A percentile compares a stretch with the other conserved stretches of the same genome.
These are phyloP conservation scores for Sphaeramia orbicularis DNA, from an alignment of 2,797 vertebrate species.

Conservation along the genomic window DNA sequence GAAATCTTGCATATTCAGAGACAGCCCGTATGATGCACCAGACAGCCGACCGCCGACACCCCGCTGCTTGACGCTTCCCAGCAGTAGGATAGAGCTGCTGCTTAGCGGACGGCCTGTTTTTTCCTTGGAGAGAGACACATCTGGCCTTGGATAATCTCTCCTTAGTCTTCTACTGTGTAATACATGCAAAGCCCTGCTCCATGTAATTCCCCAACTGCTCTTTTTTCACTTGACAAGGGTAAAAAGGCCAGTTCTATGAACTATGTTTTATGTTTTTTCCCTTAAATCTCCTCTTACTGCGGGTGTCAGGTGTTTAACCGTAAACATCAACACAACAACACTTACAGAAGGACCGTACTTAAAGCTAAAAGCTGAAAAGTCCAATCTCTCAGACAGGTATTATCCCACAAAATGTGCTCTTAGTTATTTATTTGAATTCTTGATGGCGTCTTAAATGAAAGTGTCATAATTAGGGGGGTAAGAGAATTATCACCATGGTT, in stretches of 20 bases:
- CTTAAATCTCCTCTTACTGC: constrained; percentile 22
- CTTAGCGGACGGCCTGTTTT: constrained; percentile 61
- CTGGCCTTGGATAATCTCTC: constrained; percentile 82
- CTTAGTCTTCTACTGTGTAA: constrained; percentile 76
- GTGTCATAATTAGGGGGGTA: too few species aligned
- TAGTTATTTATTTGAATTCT: constrained; percentile 35
- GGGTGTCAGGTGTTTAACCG: constrained; percentile 4
- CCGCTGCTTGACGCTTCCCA: constrained; percentile 66
- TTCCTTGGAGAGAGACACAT: constrained; percentile 79
- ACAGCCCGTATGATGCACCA: constrained; percentile 68
- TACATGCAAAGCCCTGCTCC: constrained; percentile 79
- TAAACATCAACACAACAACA: constrained; percentile 2
- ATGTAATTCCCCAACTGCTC: constrained; percentile 76
- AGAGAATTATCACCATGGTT: too few species aligned
- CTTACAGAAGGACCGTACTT: neutral
- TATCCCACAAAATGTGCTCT: constrained; percentile 1
- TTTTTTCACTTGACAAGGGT: constrained; percentile 54
- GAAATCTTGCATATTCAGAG: constrained; percentile 75
- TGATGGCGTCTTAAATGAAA: constrained; percentile 53
- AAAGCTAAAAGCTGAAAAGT: constrained; percentile 7
- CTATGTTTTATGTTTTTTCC: constrained; percentile 14
- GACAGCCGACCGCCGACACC: constrained; percentile 63
- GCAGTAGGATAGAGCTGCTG: constrained; percentile 66
- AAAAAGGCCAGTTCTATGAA: constrained; percentile 46
- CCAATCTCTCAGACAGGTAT: constrained; percentile 10